phyloP scores from a whole-genome alignment of 2,113 vertebrate genomes.

The Aptenodytes patagonicus region DNA sequence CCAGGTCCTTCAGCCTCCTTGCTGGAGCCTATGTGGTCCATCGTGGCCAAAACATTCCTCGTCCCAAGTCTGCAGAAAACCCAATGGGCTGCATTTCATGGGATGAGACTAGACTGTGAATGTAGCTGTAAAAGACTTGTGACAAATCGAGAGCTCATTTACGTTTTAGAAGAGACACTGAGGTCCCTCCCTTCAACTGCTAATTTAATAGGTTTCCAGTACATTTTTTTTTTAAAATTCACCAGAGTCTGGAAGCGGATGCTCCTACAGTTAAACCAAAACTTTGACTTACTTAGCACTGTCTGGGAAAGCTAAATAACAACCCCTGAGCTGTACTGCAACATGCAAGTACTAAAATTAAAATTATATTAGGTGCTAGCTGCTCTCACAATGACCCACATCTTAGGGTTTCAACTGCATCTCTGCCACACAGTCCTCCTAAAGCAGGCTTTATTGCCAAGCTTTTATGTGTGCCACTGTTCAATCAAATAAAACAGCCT shows the following conservation, averaged over 20 bases:
- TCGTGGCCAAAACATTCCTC: rapidly evolving
- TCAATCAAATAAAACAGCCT: background rate
- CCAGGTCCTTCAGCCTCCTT: background rate
- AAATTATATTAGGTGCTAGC: background rate
- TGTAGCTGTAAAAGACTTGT: background rate
- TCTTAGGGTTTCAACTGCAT: background rate
- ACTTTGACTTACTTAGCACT: background rate
- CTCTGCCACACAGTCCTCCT: background rate
- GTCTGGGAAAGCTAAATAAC: background rate
- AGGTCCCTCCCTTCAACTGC: background rate
- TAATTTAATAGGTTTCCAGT: background rate
- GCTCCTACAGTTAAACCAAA: background rate
- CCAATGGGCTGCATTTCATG: background rate
- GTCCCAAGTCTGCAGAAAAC: background rate
- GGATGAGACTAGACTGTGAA: background rate
- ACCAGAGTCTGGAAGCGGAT: background rate
- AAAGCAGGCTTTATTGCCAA: background rate
- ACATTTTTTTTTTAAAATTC: background rate
- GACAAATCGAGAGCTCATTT: background rate
- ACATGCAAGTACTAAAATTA: background rate
- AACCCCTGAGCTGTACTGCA: background rate
- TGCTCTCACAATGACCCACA: background rate
- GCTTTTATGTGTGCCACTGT: background rate
- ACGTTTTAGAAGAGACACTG: background rate
- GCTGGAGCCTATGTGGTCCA: rapidly evolving